These are phyloP conservation scores for Euplagia quadripunctaria DNA, from an alignment of 2,888 invertebrate species.

Conservation along the genomic window DNA sequence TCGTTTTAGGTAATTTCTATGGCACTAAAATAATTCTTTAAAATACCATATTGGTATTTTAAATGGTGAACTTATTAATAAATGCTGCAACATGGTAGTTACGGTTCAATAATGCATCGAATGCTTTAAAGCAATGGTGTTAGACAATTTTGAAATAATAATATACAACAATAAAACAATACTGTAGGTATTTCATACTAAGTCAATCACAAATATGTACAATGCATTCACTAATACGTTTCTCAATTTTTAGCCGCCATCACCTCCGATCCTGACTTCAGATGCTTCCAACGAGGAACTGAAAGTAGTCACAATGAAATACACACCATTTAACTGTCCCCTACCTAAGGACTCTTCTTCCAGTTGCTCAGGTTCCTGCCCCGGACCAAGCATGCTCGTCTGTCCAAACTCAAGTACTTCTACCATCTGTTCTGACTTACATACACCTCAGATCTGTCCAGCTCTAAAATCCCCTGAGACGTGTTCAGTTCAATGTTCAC, in stretches of 20 bases:
- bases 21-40: too few species aligned
- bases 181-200: not conserved
- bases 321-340: constrained; percentile 15
- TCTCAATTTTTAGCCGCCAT: constrained; percentile 31
- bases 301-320: constrained; percentile 16
- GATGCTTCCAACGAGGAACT: constrained; percentile 36
- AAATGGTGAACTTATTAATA: not conserved
- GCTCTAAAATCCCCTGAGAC: too few species aligned
- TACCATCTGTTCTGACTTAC: not conserved
- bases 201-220: not conserved
- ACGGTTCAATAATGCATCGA: too few species aligned
- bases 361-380: not conserved
- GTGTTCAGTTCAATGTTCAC: too few species aligned
- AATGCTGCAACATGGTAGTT: too few species aligned
- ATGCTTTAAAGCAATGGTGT: too few species aligned
- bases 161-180: too few species aligned
- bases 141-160: too few species aligned
- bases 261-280: constrained; percentile 39
- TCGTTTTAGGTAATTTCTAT: too few species aligned
- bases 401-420: not conserved
- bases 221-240: not conserved
- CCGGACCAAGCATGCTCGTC: not conserved
- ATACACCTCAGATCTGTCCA: not conserved
- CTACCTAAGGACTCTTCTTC: constrained; percentile 13
- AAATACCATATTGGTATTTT: not conserved